Evolutionary conservation across 2,113 vertebrate species (phyloP), one percentile per base, ranked within the genome.

Genomic region (Ctenomys sociabilis): DNA sequence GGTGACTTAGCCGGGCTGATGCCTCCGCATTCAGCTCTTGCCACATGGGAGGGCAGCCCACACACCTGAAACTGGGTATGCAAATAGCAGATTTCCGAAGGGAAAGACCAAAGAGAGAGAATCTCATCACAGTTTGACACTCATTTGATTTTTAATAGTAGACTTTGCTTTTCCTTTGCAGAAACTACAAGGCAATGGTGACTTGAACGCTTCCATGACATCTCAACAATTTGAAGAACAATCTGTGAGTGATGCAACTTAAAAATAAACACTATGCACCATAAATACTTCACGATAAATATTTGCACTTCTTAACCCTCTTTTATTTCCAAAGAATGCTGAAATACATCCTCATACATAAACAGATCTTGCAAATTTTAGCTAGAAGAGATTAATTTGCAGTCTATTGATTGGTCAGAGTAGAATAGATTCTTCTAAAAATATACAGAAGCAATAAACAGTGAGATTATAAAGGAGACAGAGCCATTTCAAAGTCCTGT

Each of bases 191-290:
- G 98, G 96, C 91, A 96, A 95, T 63, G 96, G 94, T 4, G 98
- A 98, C 83, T 94, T 98, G n/a, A 97, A 97, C 7, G 95, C 98
- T 4, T 98, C 98, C 8, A 28, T 93, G 13, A 95, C 98, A 0
- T 98, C 98, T 64, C 98, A 98, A 3, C 94, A 94, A 37, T 98
- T 97, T 90, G 98, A 98, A 73, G 98, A 98, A 6, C 97, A 97
- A 49, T 87, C 94, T 70, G 98, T 99, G 96, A 98, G 98, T 98
- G 32, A 9, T 73, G 26, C 0, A 57, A 14, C 78, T 95, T 45
- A 52, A 85, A 95, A 93, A 49, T 3, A 57, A 73, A 94, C 81
- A 82, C 17, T 37, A 45, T 35, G 24, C 16, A 9, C 61, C 80
- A 21, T 32, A 40, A 52, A 43, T 26, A 28, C 45, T 8, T 61